phyloP scores from a whole-genome alignment of 2,888 invertebrate genomes.

The Graphium colonna region DNA sequence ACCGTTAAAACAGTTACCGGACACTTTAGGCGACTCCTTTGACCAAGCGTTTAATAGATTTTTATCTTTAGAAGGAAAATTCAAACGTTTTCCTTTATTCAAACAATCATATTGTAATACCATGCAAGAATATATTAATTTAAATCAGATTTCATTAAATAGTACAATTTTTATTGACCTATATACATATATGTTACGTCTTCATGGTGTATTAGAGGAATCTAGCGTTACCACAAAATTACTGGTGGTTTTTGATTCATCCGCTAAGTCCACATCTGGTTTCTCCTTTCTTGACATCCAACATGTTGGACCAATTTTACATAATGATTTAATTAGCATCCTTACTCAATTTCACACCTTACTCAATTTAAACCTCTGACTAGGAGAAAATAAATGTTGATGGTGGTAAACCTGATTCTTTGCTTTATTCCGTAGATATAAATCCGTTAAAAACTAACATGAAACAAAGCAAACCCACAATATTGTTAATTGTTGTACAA shows the following conservation, averaged over 20 bases:
- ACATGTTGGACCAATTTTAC: conserved; percentile 5
- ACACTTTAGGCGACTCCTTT: too few relatives aligned
- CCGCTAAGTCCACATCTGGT: conserved; percentile 1
- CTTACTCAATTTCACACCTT: conserved; percentile 11
- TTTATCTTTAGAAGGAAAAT: conserved; percentile 18
- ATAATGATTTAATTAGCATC: conserved; percentile 11
- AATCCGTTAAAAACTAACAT: too few relatives aligned
- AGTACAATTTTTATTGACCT: too few relatives aligned
- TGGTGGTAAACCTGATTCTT: neutral
- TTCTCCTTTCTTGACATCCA: conserved; percentile 10
- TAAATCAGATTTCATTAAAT: too few relatives aligned
- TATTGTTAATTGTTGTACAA: conserved; percentile 30
- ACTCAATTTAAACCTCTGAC: conserved; percentile 8
- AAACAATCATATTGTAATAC: too few relatives aligned
- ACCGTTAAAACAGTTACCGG: too few relatives aligned
- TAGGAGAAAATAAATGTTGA: conserved; percentile 14
- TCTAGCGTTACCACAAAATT: too few relatives aligned
- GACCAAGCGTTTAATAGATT: too few relatives aligned
- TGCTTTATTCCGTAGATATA: too few relatives aligned
- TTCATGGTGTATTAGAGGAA: too few relatives aligned
- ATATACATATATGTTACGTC: too few relatives aligned
- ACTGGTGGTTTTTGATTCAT: too few relatives aligned
- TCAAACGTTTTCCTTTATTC: conserved; percentile 6
- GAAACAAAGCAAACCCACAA: conserved; percentile 27
- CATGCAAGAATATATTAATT: conserved; percentile 10